These are phyloP conservation scores for Gymnogyps californianus DNA, from an alignment of 2,113 vertebrate species.

Conservation along the genomic window DNA sequence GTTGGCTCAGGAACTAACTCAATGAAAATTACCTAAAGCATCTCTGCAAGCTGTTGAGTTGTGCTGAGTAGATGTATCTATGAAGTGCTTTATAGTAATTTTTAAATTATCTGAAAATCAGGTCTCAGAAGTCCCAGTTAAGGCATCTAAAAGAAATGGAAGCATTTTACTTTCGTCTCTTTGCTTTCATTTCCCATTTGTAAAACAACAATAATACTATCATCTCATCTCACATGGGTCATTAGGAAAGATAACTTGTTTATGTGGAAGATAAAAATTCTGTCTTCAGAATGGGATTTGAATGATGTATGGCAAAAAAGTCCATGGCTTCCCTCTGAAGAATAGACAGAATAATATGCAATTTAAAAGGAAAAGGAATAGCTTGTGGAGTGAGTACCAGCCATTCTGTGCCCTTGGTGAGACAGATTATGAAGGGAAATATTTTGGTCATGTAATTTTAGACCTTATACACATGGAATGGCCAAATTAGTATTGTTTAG, in stretches of 20 bases:
- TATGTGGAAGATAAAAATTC: slow-evolving; percentile 23
- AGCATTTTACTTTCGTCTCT: slow-evolving; percentile 9
- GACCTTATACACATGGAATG: not conserved
- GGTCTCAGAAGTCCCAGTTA: not conserved
- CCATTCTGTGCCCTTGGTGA: not conserved
- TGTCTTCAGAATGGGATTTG: slow-evolving; percentile 3
- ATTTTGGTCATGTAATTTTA: not conserved
- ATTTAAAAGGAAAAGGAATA: not conserved
- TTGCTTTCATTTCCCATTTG: slow-evolving; percentile 12
- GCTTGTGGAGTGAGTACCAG: not conserved
- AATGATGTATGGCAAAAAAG: slow-evolving; percentile 18
- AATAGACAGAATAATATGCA: not conserved
- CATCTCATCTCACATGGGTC: slow-evolving; percentile 6
- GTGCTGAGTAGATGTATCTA: not conserved
- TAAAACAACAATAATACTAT: not conserved
- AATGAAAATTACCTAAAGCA: not conserved
- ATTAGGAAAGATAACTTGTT: slow-evolving; percentile 46
- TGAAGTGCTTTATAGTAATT: not conserved
- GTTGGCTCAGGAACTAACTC: not conserved
- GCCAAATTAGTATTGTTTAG: not conserved
- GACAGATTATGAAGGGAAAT: not conserved
- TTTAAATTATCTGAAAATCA: not conserved
- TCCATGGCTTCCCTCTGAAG: not conserved
- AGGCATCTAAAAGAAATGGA: not conserved
- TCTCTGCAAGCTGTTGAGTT: not conserved